Evolutionary conservation across 2,113 vertebrate species (phyloP), one percentile per base, ranked within the genome.

Genomic region (Origma solitaria): DNA sequence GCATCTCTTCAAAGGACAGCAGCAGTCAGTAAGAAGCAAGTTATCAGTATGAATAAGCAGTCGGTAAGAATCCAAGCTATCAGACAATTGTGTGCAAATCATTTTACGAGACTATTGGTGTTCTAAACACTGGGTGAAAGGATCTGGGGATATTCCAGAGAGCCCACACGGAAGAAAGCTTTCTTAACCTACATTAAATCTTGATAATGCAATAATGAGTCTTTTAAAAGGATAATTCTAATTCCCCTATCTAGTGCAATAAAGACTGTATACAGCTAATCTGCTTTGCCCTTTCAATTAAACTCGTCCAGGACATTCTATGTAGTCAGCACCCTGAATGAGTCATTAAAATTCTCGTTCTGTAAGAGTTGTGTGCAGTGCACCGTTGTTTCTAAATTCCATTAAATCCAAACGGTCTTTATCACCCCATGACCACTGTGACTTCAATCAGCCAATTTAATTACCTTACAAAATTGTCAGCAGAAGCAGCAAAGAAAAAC

Each of bases 401-500:
- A 98, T 98, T 98, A 98, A 98, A 98, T 98, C 97, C 98, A 98
- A 98, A 98, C 95, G 96, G 98, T 98, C 97, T 98, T 98, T 98
- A 98, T 98, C 98, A 24, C 98, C 95, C 96, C 97, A 98, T 97
- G 98, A 98, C 97, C 98, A 98, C 97, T 97, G 96, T 97, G 98
- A 98, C 98, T 98, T 98, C 98, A 98, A 98, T 98, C 98, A 98
- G 97, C 97, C 98, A 97, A 98, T 98, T 98, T 98, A 98, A 98
- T 98, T 98, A 98, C 98, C 97, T 98, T 98, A 97, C 97, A 97
- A 98, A 98, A 98, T 98, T 98, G 98, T 98, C 97, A 97, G 97
- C 96, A 98, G 97, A 96, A 96, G 94, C 89, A 94, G 97, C 95
- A 97, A 98, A 97, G 97, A 97, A 98, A 98, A 97, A 97, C 94